These are phyloP conservation scores for Dermochelys coriacea DNA, from an alignment of 2,797 vertebrate species.

Conservation along the genomic window DNA sequence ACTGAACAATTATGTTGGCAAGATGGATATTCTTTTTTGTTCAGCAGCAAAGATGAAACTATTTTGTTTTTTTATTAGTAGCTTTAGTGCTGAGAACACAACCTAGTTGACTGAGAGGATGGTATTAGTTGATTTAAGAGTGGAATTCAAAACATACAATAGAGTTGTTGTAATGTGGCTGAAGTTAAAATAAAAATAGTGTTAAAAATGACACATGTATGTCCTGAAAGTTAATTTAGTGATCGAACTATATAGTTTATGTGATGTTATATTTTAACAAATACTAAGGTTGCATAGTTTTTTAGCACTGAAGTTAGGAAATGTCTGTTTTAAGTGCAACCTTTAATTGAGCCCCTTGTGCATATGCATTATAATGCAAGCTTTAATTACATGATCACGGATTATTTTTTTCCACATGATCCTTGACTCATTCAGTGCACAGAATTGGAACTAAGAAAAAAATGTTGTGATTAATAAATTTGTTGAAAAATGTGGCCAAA, in stretches of 20 bases:
- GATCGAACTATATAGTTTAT: background rate
- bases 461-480: too few relatives aligned
- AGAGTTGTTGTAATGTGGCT: background rate
- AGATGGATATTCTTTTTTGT: constrained; percentile 50
- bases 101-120: background rate
- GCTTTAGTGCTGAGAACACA: constrained; percentile 1
- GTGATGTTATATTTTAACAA: too few relatives aligned
- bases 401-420: too few relatives aligned
- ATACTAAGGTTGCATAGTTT: background rate
- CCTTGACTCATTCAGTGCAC: too few relatives aligned
- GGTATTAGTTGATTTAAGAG: background rate
- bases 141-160: background rate
- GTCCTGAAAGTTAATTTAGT: background rate
- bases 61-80: constrained; percentile 16
- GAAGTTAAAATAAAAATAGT: background rate
- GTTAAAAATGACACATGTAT: background rate
- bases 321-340: background rate
- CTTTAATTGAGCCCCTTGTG: background rate
- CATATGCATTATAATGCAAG: background rate
- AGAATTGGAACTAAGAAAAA: too few relatives aligned
- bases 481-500: too few relatives aligned
- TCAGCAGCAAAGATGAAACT: constrained; percentile 39
- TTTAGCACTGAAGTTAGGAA: background rate
- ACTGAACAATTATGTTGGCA: constrained; percentile 51
- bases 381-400: background rate